Evolutionary conservation across 1,140 invertebrate species (phyloP).

Genomic region (Drosophila triauraria): DNA sequence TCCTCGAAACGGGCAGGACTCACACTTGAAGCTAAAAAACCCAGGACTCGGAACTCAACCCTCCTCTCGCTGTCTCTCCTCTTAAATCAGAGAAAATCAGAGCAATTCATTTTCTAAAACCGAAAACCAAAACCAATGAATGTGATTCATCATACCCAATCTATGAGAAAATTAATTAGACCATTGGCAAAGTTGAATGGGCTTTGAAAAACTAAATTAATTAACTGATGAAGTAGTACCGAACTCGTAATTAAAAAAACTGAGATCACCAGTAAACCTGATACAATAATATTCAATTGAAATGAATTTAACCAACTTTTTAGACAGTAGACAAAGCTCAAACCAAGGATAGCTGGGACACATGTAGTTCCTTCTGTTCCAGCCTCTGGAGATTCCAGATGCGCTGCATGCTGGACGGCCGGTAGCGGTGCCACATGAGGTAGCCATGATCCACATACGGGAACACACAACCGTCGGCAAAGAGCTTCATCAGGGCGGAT

Average conservation of each 20-base stretch:
- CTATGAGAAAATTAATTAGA: constrained; percentile 8
- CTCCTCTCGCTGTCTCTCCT: not conserved
- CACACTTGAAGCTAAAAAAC: constrained; percentile 43
- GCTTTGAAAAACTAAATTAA: not conserved
- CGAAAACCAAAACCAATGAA: constrained; percentile 32
- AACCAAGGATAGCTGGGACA: constrained; percentile 6
- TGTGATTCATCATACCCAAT: constrained; percentile 1
- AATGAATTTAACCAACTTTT: not conserved
- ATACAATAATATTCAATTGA: too few species aligned
- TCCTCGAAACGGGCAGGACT: constrained; percentile 22
- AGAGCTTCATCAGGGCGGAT: constrained; percentile 29
- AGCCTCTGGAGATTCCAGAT: constrained; percentile 6
- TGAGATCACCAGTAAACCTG: too few species aligned
- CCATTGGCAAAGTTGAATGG: not conserved
- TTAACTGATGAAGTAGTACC: not conserved
- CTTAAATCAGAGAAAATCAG: constrained; percentile 8
- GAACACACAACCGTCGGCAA: constrained; percentile 20
- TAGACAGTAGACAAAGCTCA: not conserved
- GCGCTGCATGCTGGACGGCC: constrained; percentile 25
- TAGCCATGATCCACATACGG: constrained; percentile 22
- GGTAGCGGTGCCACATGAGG: constrained; percentile 34
- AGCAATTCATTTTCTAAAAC: constrained; percentile 13
- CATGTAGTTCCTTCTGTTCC: not conserved
- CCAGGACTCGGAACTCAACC: not conserved
- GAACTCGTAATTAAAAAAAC: too few species aligned